Conservation (phyloP, 92 coral and sea anemone species). For the Porites lobata region DNA sequence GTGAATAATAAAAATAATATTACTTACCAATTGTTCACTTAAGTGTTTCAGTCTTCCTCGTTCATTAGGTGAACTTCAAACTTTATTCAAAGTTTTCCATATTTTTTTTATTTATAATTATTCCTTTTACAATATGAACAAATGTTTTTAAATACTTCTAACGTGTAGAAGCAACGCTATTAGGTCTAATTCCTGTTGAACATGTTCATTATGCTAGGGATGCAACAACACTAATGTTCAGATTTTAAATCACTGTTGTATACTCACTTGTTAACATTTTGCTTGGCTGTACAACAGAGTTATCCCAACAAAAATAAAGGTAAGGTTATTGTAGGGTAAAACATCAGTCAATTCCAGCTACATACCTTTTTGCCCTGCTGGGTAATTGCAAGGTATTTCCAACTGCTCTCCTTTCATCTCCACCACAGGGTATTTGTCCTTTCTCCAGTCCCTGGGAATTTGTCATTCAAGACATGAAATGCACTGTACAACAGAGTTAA, state of each 20-base stretch:
- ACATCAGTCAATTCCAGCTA: neutral
- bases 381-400: no score
- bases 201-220: neutral
- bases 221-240: neutral
- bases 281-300: neutral
- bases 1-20: slow-evolving; percentile 2
- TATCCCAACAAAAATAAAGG: neutral
- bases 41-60: slow-evolving; percentile 4
- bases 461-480: no score
- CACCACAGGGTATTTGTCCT: no score
- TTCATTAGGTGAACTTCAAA: slow-evolving; percentile 2
- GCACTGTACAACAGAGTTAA: slow-evolving; percentile 3
- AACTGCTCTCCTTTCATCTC: no score
- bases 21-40: neutral
- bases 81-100: neutral
- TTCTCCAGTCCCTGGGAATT: no score
- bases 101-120: neutral
- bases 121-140: neutral
- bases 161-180: neutral
- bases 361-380: neutral
- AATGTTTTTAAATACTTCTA: neutral
- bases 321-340: neutral
- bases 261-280: neutral
- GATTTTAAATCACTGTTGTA: slow-evolving; percentile 3
- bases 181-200: no score